Percentiles rank a stretch among this genome's conserved stretches.
Conservation (phyloP, 2,113 vertebrate genomes). For the Colaptes auratus region DNA sequence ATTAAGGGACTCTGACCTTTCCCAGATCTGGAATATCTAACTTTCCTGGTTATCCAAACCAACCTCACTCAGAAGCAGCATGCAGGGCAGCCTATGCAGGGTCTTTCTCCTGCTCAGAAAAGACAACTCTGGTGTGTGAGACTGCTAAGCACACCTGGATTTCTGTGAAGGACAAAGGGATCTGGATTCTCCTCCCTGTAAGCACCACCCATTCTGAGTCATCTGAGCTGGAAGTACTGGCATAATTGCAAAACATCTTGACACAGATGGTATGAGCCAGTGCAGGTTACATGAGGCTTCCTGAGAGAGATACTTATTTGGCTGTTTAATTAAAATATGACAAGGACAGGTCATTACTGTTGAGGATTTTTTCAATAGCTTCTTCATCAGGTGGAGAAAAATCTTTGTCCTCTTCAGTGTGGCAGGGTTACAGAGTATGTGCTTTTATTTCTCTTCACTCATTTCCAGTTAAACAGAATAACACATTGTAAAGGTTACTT, state of each 20-base stretch:
- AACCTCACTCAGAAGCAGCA: rapidly evolving
- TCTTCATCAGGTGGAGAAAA: neutral
- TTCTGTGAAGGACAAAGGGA: slow-evolving; percentile 13
- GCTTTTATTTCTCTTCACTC: neutral
- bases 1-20: neutral
- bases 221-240: neutral
- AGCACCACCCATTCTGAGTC: slow-evolving; percentile 52
- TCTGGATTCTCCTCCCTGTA: neutral
- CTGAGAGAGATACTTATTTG: neutral
- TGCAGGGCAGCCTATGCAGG: neutral
- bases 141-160: neutral
- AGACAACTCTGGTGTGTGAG: neutral
- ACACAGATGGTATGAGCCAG: neutral
- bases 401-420: neutral
- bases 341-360: neutral
- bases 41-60: neutral
- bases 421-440: neutral
- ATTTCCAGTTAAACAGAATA: neutral
- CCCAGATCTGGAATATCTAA: neutral
- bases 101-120: neutral
- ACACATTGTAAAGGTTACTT: neutral
- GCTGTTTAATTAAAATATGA: neutral
- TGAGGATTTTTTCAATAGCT: neutral
- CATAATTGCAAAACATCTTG: slow-evolving; percentile 9
- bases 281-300: neutral